phyloP scores from a whole-genome alignment of 2,888 invertebrate species.

The Anticlea derivata region DNA sequence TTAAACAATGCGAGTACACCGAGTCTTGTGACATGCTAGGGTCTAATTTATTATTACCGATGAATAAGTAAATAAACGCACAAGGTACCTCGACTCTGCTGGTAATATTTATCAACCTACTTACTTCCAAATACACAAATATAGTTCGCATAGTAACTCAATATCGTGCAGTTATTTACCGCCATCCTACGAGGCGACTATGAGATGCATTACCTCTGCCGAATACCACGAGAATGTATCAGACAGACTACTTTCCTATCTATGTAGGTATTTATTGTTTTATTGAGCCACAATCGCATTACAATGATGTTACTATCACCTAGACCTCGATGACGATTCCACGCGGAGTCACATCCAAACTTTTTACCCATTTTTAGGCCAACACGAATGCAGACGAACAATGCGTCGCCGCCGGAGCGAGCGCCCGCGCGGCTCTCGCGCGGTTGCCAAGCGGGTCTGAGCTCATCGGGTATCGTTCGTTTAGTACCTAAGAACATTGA shows the following conservation, averaged over 20 bases:
- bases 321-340: slow-evolving; percentile 41
- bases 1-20: slow-evolving; percentile 1
- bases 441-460: slow-evolving; percentile 24
- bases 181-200: slow-evolving; percentile 16
- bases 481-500: slow-evolving; percentile 71
- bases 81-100: slow-evolving; percentile 25
- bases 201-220: slow-evolving; percentile 40
- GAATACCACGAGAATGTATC: slow-evolving; percentile 38
- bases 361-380: slow-evolving; percentile 61
- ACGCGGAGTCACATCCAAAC: slow-evolving; percentile 42
- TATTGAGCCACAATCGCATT: slow-evolving; percentile 50
- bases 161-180: slow-evolving; percentile 8
- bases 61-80: slow-evolving; percentile 14
- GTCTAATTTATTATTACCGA: slow-evolving; percentile 8
- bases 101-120: slow-evolving; percentile 7
- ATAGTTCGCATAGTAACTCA: slow-evolving; percentile 16
- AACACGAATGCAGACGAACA: slow-evolving; percentile 45
- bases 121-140: slow-evolving; percentile 22
- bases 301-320: slow-evolving; percentile 45
- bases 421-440: slow-evolving; percentile 22
- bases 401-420: slow-evolving; percentile 28
- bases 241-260: slow-evolving; percentile 42
- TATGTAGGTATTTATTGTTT: slow-evolving; percentile 52
- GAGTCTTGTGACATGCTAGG: slow-evolving; percentile 12
- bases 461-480: slow-evolving; percentile 59